Conservation (phyloP, 2,113 vertebrate genomes). For the Tachycineta bicolor region DNA sequence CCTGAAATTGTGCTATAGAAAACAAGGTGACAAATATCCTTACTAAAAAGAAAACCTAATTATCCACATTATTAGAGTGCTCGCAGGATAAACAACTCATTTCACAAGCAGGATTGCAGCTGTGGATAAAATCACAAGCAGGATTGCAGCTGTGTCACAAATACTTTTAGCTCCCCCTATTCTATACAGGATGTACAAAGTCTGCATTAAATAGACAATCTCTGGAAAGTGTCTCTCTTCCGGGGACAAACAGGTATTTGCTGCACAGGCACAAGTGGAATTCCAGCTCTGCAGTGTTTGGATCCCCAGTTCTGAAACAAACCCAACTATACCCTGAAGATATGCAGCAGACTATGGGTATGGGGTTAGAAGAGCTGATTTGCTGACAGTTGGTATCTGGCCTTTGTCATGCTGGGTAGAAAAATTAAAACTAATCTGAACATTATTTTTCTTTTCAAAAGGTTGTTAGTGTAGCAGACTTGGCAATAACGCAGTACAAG, state of each 20-base stretch:
- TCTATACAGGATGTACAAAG: neutral
- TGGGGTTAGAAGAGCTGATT: neutral
- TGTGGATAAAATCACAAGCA: neutral
- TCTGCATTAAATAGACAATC: neutral
- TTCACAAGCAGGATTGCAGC: neutral
- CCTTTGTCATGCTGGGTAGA: neutral
- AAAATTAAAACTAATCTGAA: neutral
- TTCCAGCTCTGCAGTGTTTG: neutral
- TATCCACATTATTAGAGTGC: neutral
- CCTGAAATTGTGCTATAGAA: neutral
- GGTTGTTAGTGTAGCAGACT: neutral
- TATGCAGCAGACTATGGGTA: accelerated
- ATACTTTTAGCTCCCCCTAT: neutral
- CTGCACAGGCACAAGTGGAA: neutral
- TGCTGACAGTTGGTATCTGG: neutral
- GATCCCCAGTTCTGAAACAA: neutral
- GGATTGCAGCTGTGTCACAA: neutral
- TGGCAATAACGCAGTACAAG: neutral
- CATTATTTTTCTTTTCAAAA: neutral
- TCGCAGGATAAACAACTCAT: neutral
- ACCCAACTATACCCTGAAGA: neutral
- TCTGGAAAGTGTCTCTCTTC: neutral
- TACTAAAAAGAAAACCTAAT: neutral
- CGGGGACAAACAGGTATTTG: neutral
- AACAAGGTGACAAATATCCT: neutral